Conservation (phyloP, 37 sponge, comb jelly and placozoan species). For the Corticium candelabrum region DNA sequence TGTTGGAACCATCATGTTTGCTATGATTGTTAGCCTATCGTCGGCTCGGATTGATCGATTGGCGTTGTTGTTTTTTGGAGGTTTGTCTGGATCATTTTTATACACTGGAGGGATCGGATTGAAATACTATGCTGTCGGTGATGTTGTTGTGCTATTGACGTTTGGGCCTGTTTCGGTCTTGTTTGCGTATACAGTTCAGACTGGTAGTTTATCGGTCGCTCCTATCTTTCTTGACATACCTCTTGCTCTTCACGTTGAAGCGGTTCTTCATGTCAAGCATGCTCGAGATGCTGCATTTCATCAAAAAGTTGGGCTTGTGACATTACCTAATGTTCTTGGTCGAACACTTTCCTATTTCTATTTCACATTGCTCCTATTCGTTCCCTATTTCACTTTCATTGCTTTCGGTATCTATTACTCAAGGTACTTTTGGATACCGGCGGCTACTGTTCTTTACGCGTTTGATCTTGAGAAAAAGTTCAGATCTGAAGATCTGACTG, state of each 20-base stretch:
- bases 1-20: slow-evolving; percentile 46
- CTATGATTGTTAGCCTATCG: slow-evolving; percentile 34
- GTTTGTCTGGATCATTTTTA: slow-evolving; percentile 70
- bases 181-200: slow-evolving; percentile 54
- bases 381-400: slow-evolving; percentile 58
- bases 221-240: slow-evolving; percentile 64
- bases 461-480: slow-evolving; percentile 54
- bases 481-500: slow-evolving; percentile 24
- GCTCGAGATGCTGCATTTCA: slow-evolving; percentile 45
- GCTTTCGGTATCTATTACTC: slow-evolving; percentile 49
- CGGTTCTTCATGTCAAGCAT: slow-evolving; percentile 70
- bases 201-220: slow-evolving; percentile 27
- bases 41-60: slow-evolving; percentile 39
- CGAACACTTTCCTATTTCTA: slow-evolving; percentile 59
- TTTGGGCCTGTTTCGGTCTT: slow-evolving; percentile 77
- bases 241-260: slow-evolving; percentile 64
- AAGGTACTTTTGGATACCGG: slow-evolving; percentile 34
- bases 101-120: slow-evolving; percentile 81
- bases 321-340: slow-evolving; percentile 59
- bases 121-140: slow-evolving; percentile 75
- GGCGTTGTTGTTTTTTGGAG: slow-evolving; percentile 73
- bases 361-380: slow-evolving; percentile 53
- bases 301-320: slow-evolving; percentile 30
- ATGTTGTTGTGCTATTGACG: slow-evolving; percentile 55
- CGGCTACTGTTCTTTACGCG: slow-evolving; percentile 36